Percentiles rank a stretch among this genome's conserved stretches.
These are phyloP conservation scores for Psittacula echo DNA, from an alignment of 2,797 vertebrate species.

Conservation along the genomic window DNA sequence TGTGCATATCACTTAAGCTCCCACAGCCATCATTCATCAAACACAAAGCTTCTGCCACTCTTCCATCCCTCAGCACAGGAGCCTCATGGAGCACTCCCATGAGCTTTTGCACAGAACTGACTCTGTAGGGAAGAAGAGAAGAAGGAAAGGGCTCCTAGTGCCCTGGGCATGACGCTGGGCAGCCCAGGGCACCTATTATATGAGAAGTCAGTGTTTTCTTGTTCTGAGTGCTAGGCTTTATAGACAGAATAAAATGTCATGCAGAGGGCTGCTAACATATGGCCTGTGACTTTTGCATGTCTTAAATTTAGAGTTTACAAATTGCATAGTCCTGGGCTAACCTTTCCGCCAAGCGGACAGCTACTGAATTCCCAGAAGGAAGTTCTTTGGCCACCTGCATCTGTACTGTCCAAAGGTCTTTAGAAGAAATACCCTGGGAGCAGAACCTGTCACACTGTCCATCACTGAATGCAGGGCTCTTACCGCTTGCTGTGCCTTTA, in stretches of 20 bases:
- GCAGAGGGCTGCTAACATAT: not conserved
- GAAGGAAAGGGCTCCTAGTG: not conserved
- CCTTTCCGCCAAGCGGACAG: not conserved
- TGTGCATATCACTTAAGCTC: not conserved
- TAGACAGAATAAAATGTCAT: not conserved
- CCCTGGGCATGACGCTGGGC: not conserved
- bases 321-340: not conserved
- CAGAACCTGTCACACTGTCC: constrained; percentile 21
- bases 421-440: constrained; percentile 4
- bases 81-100: not conserved
- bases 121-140: not conserved
- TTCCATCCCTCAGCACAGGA: not conserved
- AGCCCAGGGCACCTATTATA: not conserved
- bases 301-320: not conserved
- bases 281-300: not conserved
- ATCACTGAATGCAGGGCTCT: not conserved
- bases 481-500: constrained; percentile 59
- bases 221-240: not conserved
- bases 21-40: not conserved
- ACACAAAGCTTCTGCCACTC: not conserved
- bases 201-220: not conserved
- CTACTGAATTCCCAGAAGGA: not conserved
- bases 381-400: not conserved
- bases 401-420: not conserved
- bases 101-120: not conserved